Conservation (phyloP, 2,113 vertebrate genomes). For the Cebidichthys violaceus region DNA sequence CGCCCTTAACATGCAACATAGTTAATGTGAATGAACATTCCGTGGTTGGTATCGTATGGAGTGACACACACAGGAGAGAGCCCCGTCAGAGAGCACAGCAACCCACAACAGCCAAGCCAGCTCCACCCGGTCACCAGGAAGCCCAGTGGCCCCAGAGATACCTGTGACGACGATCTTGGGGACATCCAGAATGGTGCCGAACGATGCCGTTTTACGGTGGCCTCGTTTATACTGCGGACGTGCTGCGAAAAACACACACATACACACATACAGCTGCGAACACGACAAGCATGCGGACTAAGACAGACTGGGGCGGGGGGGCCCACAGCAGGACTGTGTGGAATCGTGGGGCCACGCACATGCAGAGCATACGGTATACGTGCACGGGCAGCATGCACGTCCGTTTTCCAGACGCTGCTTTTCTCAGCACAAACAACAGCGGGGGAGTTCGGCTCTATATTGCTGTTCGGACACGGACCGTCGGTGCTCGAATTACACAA, state of each 20-base stretch:
- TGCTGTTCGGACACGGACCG: slow-evolving; percentile 4
- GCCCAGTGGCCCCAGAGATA: slow-evolving; percentile 85
- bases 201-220: slow-evolving; percentile 99
- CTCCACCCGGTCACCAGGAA: slow-evolving; percentile 62
- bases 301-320: slow-evolving; percentile 65
- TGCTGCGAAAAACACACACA: slow-evolving; percentile 98
- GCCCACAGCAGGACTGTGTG: slow-evolving; percentile 71
- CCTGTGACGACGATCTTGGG: slow-evolving; percentile 99
- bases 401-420: slow-evolving; percentile 29
- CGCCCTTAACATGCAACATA: not conserved
- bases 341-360: slow-evolving; percentile 61
- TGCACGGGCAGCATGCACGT: slow-evolving; percentile 73
- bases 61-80: slow-evolving; percentile 87
- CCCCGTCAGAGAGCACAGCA: slow-evolving; percentile 42
- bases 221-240: slow-evolving; percentile 95
- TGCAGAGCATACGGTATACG: slow-evolving; percentile 64
- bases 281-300: slow-evolving; percentile 91
- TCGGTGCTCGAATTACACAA: not conserved
- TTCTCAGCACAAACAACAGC: slow-evolving; percentile 39
- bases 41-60: slow-evolving; percentile 78
- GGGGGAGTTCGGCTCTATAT: slow-evolving; percentile 27
- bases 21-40: not conserved
- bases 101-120: slow-evolving; percentile 42
- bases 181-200: slow-evolving; percentile 99
- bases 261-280: slow-evolving; percentile 85